Base-by-base conservation (phyloP, 2,113 vertebrate species). In the Planiliza haematocheilus region DNA sequence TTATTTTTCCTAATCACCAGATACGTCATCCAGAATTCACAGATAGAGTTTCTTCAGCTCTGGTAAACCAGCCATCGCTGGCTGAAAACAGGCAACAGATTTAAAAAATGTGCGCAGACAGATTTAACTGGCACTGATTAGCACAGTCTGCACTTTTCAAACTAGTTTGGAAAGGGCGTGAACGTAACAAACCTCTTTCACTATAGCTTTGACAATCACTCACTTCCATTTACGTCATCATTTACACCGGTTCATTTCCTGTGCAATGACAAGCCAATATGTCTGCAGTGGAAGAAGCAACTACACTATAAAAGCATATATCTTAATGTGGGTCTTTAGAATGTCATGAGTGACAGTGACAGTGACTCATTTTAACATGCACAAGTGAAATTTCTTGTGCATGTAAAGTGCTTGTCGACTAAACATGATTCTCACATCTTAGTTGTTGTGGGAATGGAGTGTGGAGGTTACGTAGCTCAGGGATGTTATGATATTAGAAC, bases 401-500 rank as follows among this genome's bases (percentile, higher is more conserved):
- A 79, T 63, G 63, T 68, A 39, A 52, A 61, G 34, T 42, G 55
- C 43, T 17, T 57, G 18, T 51, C 46, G 36, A 17, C 57, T 51
- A 41, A 37, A 53, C 53, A 18, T 50, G 42, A 20, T 8, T 59
- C 61, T 71, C 49, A 57, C 30, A 56, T 50, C 41, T 72, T 2
- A 10, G 48, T 36, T 55, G 46, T 50, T 57, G 56, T 73, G 60
- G 58, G 42, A 49, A 74, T 34, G 12, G 41, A 30, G 9, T 1
- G 8, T 41, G 42, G 70, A 16, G 17, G 70, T 69, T 77, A 57
- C 50, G 50, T 14, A 30, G 51, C 11, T 50, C 48, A 38, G 57
- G 42, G 50, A 72, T 65, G 76, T 79, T 74, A 82, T 74, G 59
- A 75, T 51, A 70, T 63, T 36, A 74, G 24, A 85, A 78, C 18